Evolutionary conservation across 1,140 invertebrate genomes (phyloP).

Genomic region (Ostrea edulis): DNA sequence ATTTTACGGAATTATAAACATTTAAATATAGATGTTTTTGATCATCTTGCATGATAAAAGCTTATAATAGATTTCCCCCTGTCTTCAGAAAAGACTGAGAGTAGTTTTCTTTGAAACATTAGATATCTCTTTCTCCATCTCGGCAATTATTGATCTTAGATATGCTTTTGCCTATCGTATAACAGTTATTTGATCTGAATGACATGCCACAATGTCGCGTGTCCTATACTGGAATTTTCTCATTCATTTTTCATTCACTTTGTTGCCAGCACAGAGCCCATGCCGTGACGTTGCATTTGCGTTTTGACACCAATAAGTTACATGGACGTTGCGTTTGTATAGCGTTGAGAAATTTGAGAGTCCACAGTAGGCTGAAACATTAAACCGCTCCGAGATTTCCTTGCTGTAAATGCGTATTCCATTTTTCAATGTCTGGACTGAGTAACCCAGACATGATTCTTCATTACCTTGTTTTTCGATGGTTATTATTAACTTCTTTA

Average conservation of each 20-base stretch:
- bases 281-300: slow-evolving; percentile 1
- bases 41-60: background rate
- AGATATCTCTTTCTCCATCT: slow-evolving; percentile 21
- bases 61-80: background rate
- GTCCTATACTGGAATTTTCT: slow-evolving; percentile 12
- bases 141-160: slow-evolving; percentile 16
- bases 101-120: background rate
- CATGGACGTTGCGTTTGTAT: slow-evolving; percentile 6
- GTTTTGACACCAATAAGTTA: background rate
- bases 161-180: slow-evolving; percentile 2
- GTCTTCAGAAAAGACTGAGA: background rate
- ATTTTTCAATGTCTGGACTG: background rate
- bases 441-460: background rate
- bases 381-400: background rate
- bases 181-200: slow-evolving; percentile 15
- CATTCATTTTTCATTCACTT: slow-evolving; percentile 21
- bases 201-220: slow-evolving; percentile 11
- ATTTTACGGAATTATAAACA: background rate
- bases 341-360: background rate
- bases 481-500: background rate
- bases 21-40: background rate
- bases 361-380: background rate
- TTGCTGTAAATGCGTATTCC: background rate
- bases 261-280: background rate
- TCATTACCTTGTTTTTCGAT: background rate